phyloP scores from a whole-genome alignment of 1,140 invertebrate genomes.

The Scaptomyza pallida region DNA sequence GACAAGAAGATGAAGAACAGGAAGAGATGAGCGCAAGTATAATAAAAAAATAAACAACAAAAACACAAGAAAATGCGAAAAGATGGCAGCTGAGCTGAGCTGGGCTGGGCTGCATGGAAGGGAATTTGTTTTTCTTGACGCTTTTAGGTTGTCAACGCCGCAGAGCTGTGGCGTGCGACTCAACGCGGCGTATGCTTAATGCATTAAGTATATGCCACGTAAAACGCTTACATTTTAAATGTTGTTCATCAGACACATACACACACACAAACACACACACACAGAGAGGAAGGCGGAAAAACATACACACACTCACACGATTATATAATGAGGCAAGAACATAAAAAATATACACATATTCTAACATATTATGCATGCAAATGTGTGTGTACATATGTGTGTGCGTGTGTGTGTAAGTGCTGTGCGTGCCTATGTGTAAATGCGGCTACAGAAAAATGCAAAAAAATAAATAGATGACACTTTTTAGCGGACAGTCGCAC shows the following conservation, averaged over 20 bases:
- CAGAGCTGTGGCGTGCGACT: slow-evolving; percentile 10
- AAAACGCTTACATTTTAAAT: slow-evolving; percentile 79
- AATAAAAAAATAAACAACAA: no score
- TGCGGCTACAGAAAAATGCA: slow-evolving; percentile 23
- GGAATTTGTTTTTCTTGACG: slow-evolving; percentile 16
- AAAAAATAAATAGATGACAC: slow-evolving; percentile 1
- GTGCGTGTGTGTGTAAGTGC: no score
- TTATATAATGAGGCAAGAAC: slow-evolving; percentile 3
- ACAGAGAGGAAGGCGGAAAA: no score
- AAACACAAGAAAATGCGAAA: not conserved
- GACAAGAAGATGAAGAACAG: not conserved
- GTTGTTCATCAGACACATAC: slow-evolving; percentile 26
- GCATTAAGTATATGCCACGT: slow-evolving; percentile 75
- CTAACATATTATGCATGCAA: slow-evolving; percentile 29
- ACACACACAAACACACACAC: slow-evolving; percentile 10
- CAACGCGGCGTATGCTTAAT: slow-evolving; percentile 65
- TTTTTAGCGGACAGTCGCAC: not conserved
- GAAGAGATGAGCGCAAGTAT: not conserved
- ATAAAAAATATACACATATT: slow-evolving; percentile 19
- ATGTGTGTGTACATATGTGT: slow-evolving; percentile 21
- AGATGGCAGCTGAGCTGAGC: not conserved
- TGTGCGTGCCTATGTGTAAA: slow-evolving; percentile 46
- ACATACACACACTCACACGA: slow-evolving; percentile 1
- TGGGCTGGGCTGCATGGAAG: slow-evolving; percentile 13
- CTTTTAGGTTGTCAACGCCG: slow-evolving; percentile 46